Percentiles rank a stretch among this genome's conserved stretches.
These are phyloP conservation scores for Tachysurus fulvidraco DNA, from an alignment of 2,113 vertebrate species.

Conservation along the genomic window DNA sequence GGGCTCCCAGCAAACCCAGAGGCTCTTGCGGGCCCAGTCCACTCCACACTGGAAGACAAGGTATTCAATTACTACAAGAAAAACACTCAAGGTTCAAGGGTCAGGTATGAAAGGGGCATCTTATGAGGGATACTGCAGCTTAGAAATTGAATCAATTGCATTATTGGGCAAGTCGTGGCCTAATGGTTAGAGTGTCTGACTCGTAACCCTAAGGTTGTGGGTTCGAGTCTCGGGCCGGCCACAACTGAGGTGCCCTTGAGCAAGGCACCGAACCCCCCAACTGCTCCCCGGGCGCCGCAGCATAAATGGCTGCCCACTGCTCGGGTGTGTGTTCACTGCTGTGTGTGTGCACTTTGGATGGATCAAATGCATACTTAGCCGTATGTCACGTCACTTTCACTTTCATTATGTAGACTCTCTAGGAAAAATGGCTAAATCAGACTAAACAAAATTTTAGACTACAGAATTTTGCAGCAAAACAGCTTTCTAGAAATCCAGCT, in stretches of 20 bases:
- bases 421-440: neutral
- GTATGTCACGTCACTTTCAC: no score
- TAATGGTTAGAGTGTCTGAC: no score
- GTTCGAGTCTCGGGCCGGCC: no score
- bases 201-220: no score
- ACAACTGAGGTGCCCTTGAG: no score
- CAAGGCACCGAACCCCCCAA: no score
- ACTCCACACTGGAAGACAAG: constrained; percentile 57
- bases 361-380: no score
- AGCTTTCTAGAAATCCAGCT: neutral
- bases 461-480: neutral
- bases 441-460: neutral
- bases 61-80: constrained; percentile 41
- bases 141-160: neutral
- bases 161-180: no score
- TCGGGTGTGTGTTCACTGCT: no score
- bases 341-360: no score
- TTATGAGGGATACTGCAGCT: neutral
- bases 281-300: no score
- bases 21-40: constrained; percentile 53
- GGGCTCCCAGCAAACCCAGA: constrained; percentile 75
- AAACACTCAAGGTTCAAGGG: neutral
- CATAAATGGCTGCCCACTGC: no score
- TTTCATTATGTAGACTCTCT: neutral
- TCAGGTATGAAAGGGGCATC: neutral